Base-by-base conservation (phyloP, 1,140 invertebrate genomes). In the Sweltsa coloradensis region DNA sequence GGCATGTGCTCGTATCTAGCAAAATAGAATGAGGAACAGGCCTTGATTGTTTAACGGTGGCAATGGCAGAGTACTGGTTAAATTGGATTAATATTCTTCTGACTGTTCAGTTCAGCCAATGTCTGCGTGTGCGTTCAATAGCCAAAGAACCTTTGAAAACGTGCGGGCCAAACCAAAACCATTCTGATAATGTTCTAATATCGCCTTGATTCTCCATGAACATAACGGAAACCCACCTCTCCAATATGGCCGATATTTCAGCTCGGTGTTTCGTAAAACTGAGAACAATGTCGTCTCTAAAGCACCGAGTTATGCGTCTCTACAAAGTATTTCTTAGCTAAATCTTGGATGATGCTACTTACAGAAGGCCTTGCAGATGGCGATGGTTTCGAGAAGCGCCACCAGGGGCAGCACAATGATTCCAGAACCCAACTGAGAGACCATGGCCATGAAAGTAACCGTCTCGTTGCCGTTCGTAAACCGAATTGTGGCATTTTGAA, bases 191-290 rank as follows among this genome's bases (percentile, higher is more conserved):
- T 90, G 88, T 1, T 70, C 16, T 85, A 86, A 25, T 87, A 91
- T 11, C 86, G 86, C 1, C 86, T 78, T 2, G 91, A 90, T 60
- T 85, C 89, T 1, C 84, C 66, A 65, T 81, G 81, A 41, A 92
- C 78, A 66, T 95, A 91, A 1, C 87, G 89, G 60, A 87, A 90
- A 9, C 81, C 75, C 40, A 95, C 75, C 61, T 93, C 92, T 47
- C 78, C 78, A 9, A 83, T 57, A 34, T 87, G 88, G 47, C 89
- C 76, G 3, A 85, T 84, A 50, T 89, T 72, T 56, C 89, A 71
- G 70, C 55, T 81, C 79, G 5, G 83, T 84, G 58, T 80, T 76
- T 2, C 82, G 79, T 81, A 62, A 61, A 72, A 67, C 43, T 48
- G 49, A 49, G 29, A 41, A n/a, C 5, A 5, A 18, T 37, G 22